A percentile compares a stretch with the other conserved stretches of the same genome.
phyloP scores from a whole-genome alignment of 2,113 vertebrate genomes.

The Harpagus bidentatus region DNA sequence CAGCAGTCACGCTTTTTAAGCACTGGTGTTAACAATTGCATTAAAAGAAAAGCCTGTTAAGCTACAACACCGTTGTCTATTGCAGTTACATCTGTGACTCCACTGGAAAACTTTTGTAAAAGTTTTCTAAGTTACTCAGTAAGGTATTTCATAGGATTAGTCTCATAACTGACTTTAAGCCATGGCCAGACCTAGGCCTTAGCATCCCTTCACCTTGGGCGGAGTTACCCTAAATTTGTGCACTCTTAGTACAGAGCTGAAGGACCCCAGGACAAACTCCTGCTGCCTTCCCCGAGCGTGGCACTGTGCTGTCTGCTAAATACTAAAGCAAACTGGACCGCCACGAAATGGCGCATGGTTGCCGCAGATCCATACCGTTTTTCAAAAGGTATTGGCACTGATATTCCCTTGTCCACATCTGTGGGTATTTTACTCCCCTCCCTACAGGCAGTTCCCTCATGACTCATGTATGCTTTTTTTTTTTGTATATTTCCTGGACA shows the following conservation, averaged over 20 bases:
- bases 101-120: not conserved
- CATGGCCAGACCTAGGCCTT: not conserved
- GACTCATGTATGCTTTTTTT: not conserved
- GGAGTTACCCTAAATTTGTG: not conserved
- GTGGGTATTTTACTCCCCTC: not conserved
- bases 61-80: not conserved
- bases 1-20: not conserved
- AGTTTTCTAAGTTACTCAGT: not conserved
- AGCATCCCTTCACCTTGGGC: not conserved
- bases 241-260: not conserved
- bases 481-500: not conserved
- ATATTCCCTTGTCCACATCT: not conserved
- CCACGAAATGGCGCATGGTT: not conserved
- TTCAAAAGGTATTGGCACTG: not conserved
- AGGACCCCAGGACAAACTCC: not conserved
- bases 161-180: not conserved
- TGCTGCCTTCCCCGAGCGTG: fast-evolving
- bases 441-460: not conserved
- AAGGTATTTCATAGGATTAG: not conserved
- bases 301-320: not conserved
- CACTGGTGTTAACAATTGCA: not conserved
- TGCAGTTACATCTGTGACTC: not conserved
- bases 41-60: not conserved
- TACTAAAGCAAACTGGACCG: not conserved
- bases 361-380: not conserved